Conservation (phyloP, 2,888 invertebrate species). For the Erebia ligea region DNA sequence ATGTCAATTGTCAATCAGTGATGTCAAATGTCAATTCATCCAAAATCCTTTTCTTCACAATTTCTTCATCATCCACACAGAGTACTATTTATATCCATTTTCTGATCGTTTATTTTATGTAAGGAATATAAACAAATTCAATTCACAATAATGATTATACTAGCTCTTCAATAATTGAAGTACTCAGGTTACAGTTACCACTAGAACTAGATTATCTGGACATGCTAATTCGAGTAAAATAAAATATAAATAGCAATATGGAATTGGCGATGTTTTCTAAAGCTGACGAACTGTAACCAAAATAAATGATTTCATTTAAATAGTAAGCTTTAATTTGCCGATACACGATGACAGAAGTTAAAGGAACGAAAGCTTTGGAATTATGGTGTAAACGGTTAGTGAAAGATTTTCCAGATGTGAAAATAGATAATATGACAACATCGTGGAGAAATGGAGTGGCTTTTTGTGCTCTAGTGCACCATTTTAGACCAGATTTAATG, state of each 20-base stretch:
- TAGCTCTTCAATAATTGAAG: too few species aligned
- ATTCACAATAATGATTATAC: too few species aligned
- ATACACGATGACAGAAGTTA: constrained; percentile 88
- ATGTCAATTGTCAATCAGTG: too few species aligned
- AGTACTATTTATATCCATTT: too few species aligned
- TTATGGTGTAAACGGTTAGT: constrained; percentile 96
- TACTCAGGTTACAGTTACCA: too few species aligned
- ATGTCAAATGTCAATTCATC: too few species aligned
- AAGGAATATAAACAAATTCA: too few species aligned
- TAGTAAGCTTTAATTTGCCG: constrained; percentile 26
- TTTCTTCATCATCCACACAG: too few species aligned
- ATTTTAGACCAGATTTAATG: constrained; percentile 97
- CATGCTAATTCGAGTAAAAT: neutral
- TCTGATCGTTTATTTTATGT: too few species aligned
- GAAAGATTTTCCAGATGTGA: constrained; percentile 94
- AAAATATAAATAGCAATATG: constrained; percentile 17
- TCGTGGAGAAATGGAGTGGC: constrained; percentile 97
- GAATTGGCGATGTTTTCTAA: constrained; percentile 26
- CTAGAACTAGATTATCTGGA: too few species aligned
- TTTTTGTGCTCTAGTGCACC: constrained; percentile 98
- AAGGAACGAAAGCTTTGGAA: constrained; percentile 95
- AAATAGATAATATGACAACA: constrained; percentile 96
- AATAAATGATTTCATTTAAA: constrained; percentile 35
- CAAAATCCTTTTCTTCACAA: too few species aligned
- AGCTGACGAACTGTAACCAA: constrained; percentile 31